Percentiles rank a stretch among this genome's conserved stretches.
These are phyloP conservation scores for Benitochromis conjunctus DNA, from an alignment of 2,113 vertebrate species.

Conservation along the genomic window DNA sequence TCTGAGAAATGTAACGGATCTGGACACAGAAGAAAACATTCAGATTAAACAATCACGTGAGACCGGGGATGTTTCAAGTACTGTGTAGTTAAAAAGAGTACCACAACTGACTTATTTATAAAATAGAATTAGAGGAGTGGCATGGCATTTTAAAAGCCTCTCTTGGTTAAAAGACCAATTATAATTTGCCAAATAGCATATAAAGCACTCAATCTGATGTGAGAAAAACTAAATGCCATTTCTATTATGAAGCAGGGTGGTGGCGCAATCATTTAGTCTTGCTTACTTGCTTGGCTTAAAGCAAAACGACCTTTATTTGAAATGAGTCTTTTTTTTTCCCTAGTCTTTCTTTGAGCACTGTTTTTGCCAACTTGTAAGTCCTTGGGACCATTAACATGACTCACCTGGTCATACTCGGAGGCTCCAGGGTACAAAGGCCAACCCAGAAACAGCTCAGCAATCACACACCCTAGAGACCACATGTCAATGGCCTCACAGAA, in stretches of 20 bases:
- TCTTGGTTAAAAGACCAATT: not conserved
- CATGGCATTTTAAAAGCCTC: not conserved
- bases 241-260: not conserved
- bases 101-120: not conserved
- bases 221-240: not conserved
- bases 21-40: slow-evolving; percentile 42
- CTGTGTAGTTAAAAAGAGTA: not conserved
- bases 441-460: slow-evolving; percentile 95
- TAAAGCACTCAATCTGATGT: not conserved
- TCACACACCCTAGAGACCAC: slow-evolving; percentile 98
- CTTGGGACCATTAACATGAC: not conserved
- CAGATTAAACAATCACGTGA: not conserved
- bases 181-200: not conserved
- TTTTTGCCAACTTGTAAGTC: not conserved
- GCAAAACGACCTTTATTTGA: not conserved
- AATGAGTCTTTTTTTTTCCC: not conserved
- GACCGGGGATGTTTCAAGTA: not conserved
- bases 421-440: slow-evolving; percentile 98
- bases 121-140: not conserved
- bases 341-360: not conserved
- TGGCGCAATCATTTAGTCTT: not conserved
- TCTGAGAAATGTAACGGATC: slow-evolving; percentile 99
- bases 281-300: not conserved
- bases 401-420: slow-evolving; percentile 98
- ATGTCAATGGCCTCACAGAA: slow-evolving; percentile 99